phyloP scores from a whole-genome alignment of 1,140 invertebrate genomes.

The Halesus radiatus region DNA sequence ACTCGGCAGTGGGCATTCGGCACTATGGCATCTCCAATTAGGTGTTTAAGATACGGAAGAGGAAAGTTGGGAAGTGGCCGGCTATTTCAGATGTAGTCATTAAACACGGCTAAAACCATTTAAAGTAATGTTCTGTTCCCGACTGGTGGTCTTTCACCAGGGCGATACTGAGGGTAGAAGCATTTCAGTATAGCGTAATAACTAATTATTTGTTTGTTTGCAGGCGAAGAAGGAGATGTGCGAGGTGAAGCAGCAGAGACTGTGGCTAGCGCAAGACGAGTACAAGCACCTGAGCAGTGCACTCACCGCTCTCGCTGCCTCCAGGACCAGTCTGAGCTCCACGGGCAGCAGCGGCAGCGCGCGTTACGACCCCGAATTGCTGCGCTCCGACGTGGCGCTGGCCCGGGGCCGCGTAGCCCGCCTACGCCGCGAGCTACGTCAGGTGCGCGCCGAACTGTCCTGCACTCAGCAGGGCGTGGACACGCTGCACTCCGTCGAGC shows the following conservation, averaged over 20 bases:
- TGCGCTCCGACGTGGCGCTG: constrained; percentile 92
- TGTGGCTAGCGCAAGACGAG: constrained; percentile 94
- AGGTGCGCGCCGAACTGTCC: constrained; percentile 92
- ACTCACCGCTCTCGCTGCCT: constrained; percentile 84
- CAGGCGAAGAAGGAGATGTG: constrained; percentile 97
- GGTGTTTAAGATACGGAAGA: too few relatives aligned
- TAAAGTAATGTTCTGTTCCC: too few relatives aligned
- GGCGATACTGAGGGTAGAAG: too few relatives aligned
- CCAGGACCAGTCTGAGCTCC: constrained; percentile 90
- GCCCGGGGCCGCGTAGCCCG: constrained; percentile 90
- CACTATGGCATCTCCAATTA: too few relatives aligned
- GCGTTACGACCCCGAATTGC: constrained; percentile 93
- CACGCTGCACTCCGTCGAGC: constrained; percentile 90
- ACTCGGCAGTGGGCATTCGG: too few relatives aligned
- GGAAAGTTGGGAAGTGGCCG: too few relatives aligned
- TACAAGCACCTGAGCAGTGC: constrained; percentile 94
- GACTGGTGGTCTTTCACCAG: too few relatives aligned
- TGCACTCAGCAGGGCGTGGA: constrained; percentile 93
- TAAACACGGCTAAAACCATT: too few relatives aligned
- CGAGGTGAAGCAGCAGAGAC: constrained; percentile 93
- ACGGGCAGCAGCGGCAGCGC: constrained; percentile 90
- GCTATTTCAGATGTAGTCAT: too few relatives aligned
- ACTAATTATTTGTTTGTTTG: constrained; percentile 58
- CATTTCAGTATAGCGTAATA: too few relatives aligned
- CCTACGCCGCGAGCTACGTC: constrained; percentile 90